Evolutionary conservation across 1,140 invertebrate genomes (phyloP).

Genomic region (Bombus sibiricus): DNA sequence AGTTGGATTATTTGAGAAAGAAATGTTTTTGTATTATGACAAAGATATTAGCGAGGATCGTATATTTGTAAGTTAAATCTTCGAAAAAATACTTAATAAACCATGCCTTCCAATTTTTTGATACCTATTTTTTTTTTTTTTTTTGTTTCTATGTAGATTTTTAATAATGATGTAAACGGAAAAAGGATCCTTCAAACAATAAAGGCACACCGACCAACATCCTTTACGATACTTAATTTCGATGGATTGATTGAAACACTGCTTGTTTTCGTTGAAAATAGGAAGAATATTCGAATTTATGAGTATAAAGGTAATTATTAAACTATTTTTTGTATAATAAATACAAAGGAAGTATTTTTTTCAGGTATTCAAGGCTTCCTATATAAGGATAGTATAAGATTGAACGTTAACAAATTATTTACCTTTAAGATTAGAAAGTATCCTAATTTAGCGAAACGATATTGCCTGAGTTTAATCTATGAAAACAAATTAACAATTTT

Average conservation of each 20-base stretch:
- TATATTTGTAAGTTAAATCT: slow-evolving; percentile 66
- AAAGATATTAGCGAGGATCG: slow-evolving; percentile 61
- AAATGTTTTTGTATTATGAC: slow-evolving; percentile 66
- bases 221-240: slow-evolving; percentile 68
- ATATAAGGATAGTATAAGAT: slow-evolving; percentile 64
- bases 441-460: slow-evolving; percentile 55
- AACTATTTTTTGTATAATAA: too few species aligned
- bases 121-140: neutral
- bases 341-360: neutral
- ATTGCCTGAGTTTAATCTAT: slow-evolving; percentile 61
- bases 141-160: slow-evolving; percentile 49
- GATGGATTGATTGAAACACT: slow-evolving; percentile 68
- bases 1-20: slow-evolving; percentile 62
- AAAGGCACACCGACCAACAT: slow-evolving; percentile 57
- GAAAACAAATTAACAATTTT: slow-evolving; percentile 75
- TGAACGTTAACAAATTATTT: slow-evolving; percentile 62
- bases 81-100: neutral
- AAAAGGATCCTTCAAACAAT: slow-evolving; percentile 68
- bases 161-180: slow-evolving; percentile 20
- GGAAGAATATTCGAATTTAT: slow-evolving; percentile 65
- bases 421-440: slow-evolving; percentile 57
- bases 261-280: slow-evolving; percentile 71
- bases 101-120: neutral
- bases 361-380: slow-evolving; percentile 71
- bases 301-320: slow-evolving; percentile 69